Conservation (phyloP, 1,140 invertebrate genomes). For the Zaprionus inermis region DNA sequence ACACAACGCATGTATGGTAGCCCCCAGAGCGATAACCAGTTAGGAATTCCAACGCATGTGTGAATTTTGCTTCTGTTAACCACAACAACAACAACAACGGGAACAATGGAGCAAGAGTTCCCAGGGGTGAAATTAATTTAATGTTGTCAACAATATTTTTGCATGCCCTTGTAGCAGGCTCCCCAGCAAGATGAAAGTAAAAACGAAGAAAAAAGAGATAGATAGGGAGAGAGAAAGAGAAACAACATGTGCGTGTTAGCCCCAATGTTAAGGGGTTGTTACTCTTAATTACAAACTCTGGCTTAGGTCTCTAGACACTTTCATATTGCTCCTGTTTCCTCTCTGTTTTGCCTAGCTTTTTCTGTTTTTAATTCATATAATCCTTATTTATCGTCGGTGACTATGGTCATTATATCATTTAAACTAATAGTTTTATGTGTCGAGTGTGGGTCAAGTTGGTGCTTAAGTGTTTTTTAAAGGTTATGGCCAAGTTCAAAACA, state of each 20-base stretch:
- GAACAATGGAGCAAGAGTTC: constrained; percentile 26
- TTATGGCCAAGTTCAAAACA: constrained; percentile 44
- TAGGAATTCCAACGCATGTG: constrained; percentile 51
- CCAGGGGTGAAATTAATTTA: constrained; percentile 59
- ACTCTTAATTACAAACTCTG: constrained; percentile 73
- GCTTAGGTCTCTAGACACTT: constrained; percentile 17
- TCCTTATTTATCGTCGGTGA: constrained; percentile 57
- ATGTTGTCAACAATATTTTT: constrained; percentile 71
- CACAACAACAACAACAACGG: constrained; percentile 1
- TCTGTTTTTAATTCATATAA: constrained; percentile 66
- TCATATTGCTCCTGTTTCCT: constrained; percentile 2
- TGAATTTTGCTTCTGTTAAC: constrained; percentile 27
- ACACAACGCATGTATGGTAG: not conserved
- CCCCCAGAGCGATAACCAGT: constrained; percentile 30
- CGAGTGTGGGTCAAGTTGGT: constrained; percentile 43
- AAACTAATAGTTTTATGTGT: constrained; percentile 39
- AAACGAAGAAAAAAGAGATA: not conserved
- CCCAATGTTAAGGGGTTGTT: constrained; percentile 41
- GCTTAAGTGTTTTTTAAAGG: constrained; percentile 29
- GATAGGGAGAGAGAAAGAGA: not conserved
- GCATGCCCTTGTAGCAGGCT: constrained; percentile 23
- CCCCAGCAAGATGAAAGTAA: constrained; percentile 3
- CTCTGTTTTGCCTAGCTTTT: too few relatives aligned
- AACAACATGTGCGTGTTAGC: not conserved
- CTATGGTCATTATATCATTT: constrained; percentile 63